Evolutionary conservation across 2,888 invertebrate species (phyloP), one percentile per base, ranked within the genome.

Genomic region (Ptilodon capucinus): DNA sequence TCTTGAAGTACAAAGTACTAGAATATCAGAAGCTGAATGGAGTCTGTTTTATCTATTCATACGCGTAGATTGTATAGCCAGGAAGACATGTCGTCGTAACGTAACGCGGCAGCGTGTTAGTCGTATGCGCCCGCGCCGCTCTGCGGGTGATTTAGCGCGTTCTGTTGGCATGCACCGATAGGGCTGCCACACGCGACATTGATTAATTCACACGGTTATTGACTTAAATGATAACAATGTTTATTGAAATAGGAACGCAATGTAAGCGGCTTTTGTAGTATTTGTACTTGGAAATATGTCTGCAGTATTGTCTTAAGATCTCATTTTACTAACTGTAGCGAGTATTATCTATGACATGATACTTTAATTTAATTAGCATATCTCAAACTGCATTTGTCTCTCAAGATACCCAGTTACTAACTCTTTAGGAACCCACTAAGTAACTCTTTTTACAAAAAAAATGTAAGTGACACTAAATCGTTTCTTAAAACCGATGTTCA

Each of bases 91-190:
- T 58, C 59, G 66, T 70, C 65, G 64, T 74, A 64, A 58, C 51
- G 50, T 58, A 70, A 68, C 56, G 67, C 71, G 71, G 71, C 71
- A 70, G 71, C 70, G 55, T 73, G 74, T 78, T 77, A 78, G 61
- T 62, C 57, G 71, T 60, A 67, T 68, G 51, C 68, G 68, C 63
- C 51, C 54, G 62, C 64, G 51, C 60, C 60, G 68, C 86, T 85
- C 80, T 76, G 86, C 84, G 86, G 86, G 86, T 87, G 86, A 88
- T 85, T 86, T 84, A 79, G 72, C 79, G 73, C 60, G 71, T 75
- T 77, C 81, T 81, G 81, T 79, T 74, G 65, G 68, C 72, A 56
- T 64, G 70, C 64, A 60, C 48, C 54, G 60, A 57, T 69, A 86
- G 84, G 86, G 85, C 45, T 85, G 75, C 51, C 71, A 65, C 67